Conservation (phyloP, 2,113 vertebrate species). For the Atractosteus spatula region DNA sequence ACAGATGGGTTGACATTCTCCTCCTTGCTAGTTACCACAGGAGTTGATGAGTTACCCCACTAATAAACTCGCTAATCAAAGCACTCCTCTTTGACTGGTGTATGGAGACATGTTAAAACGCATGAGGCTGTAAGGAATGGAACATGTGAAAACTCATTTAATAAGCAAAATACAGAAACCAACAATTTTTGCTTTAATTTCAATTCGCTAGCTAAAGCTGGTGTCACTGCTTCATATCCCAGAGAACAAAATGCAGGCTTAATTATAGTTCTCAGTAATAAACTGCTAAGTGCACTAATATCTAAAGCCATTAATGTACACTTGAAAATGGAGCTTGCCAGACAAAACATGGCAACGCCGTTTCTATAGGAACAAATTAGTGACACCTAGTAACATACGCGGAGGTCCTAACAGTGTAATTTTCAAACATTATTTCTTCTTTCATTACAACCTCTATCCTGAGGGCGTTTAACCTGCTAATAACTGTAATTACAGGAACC, state of each 20-base stretch:
- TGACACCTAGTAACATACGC: neutral
- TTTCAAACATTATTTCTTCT: neutral
- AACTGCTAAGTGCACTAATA: neutral
- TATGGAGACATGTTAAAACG: too few relatives aligned
- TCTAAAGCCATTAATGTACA: neutral
- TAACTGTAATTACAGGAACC: neutral
- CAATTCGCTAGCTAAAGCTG: too few relatives aligned
- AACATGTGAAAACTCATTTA: too few relatives aligned
- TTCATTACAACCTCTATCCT: neutral
- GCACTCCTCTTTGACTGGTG: too few relatives aligned
- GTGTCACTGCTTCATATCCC: neutral
- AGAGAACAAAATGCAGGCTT: neutral
- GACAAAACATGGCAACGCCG: neutral
- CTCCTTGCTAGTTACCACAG: too few relatives aligned
- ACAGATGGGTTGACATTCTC: too few relatives aligned
- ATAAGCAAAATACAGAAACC: too few relatives aligned
- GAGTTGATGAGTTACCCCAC: too few relatives aligned
- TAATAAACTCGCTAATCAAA: too few relatives aligned
- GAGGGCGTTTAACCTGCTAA: neutral
- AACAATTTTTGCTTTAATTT: too few relatives aligned
- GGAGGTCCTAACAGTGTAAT: neutral
- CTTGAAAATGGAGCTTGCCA: neutral
- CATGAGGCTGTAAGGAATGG: too few relatives aligned
- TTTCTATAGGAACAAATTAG: conserved; percentile 5
- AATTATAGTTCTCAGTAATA: neutral